A percentile compares a stretch with the other conserved stretches of the same genome.
Evolutionary conservation across 1,140 invertebrate genomes (phyloP).

Genomic region (Geopemphigus sp.): DNA sequence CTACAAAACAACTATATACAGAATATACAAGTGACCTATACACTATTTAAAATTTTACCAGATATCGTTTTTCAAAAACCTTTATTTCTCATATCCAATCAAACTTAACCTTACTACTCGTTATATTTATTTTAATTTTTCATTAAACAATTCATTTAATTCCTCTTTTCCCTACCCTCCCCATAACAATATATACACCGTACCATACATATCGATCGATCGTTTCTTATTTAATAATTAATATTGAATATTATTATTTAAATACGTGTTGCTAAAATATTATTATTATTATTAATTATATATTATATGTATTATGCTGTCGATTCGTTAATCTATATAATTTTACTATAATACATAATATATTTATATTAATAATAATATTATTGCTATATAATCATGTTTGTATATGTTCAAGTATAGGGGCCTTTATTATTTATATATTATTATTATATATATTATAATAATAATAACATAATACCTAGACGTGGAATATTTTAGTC

Average conservation of each 20-base stretch:
- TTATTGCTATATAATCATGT: slow-evolving; percentile 38
- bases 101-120: neutral
- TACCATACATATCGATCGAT: slow-evolving; percentile 46
- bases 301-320: slow-evolving; percentile 4
- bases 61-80: slow-evolving; percentile 36
- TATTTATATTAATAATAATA: slow-evolving; percentile 12
- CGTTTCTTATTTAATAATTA: slow-evolving; percentile 4
- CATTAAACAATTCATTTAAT: neutral
- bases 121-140: slow-evolving; percentile 35
- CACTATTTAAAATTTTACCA: slow-evolving; percentile 1
- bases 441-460: neutral
- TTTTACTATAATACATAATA: no score
- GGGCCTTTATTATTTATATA: slow-evolving; percentile 47
- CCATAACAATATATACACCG: neutral
- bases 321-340: no score
- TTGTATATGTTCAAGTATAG: slow-evolving; percentile 45
- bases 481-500: slow-evolving; percentile 46
- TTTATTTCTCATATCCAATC: neutral
- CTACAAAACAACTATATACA: neutral
- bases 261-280: slow-evolving; percentile 22
- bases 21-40: neutral
- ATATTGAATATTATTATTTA: no score
- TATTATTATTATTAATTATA: slow-evolving; percentile 10
- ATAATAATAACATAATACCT: slow-evolving; percentile 29
- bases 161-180: no score